phyloP scores from a whole-genome alignment of 2,113 vertebrate genomes.

The Cepphus grylle region DNA sequence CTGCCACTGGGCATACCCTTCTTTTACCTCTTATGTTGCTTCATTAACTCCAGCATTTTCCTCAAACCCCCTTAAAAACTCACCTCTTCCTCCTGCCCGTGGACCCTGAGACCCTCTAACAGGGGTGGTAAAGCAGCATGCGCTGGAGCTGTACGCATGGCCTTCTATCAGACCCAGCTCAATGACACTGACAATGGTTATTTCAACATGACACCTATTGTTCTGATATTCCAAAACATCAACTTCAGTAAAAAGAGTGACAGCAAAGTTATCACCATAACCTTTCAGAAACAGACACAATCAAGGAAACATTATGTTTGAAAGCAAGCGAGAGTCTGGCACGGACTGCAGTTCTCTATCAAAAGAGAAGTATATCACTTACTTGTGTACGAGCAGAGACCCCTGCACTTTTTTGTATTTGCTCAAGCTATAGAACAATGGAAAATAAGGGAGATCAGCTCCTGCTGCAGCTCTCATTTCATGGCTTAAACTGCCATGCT shows the following conservation, averaged over 20 bases:
- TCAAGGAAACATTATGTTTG: not conserved
- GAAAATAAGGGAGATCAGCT: not conserved
- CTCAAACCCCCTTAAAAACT: not conserved
- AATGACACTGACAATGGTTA: accelerated
- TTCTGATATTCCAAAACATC: not conserved
- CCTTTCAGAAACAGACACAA: not conserved
- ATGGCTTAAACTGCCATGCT: not conserved
- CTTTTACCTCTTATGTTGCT: not conserved
- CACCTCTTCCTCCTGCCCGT: not conserved
- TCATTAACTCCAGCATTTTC: not conserved
- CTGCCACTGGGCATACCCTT: not conserved
- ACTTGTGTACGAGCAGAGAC: not conserved
- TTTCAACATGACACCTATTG: not conserved
- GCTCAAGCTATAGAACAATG: not conserved
- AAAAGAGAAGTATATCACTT: not conserved
- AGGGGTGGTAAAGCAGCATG: accelerated
- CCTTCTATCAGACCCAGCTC: not conserved
- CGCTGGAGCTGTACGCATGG: accelerated
- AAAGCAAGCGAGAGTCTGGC: not conserved
- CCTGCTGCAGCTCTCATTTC: slow-evolving; percentile 34
- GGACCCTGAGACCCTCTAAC: accelerated
- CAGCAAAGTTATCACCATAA: not conserved
- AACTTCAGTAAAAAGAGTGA: not conserved
- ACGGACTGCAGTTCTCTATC: not conserved
- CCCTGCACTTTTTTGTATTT: not conserved